Evolutionary conservation across 2,888 invertebrate species (phyloP).

Genomic region (Drosophila suboccidentalis): DNA sequence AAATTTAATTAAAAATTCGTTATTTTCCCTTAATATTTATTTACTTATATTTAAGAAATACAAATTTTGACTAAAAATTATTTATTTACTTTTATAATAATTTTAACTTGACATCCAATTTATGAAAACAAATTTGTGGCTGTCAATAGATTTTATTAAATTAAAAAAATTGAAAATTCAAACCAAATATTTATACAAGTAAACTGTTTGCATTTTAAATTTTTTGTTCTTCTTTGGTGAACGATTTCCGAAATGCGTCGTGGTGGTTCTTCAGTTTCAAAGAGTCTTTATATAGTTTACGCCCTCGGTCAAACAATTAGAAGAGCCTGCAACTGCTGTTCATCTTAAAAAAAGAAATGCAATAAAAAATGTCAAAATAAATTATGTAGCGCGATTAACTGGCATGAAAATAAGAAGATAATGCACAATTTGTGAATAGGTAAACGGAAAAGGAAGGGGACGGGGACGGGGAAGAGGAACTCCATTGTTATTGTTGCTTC

Average conservation of each 20-base stretch:
- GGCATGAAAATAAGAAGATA: slow-evolving; percentile 48
- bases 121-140: neutral
- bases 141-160: neutral
- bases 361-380: slow-evolving; percentile 50
- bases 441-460: slow-evolving; percentile 17
- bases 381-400: slow-evolving; percentile 56
- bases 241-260: neutral
- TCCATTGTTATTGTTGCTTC: slow-evolving; percentile 30
- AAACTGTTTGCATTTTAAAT: too few species aligned
- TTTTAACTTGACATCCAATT: neutral
- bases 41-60: neutral
- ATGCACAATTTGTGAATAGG: slow-evolving; percentile 52
- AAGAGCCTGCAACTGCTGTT: slow-evolving; percentile 1
- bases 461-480: slow-evolving; percentile 6
- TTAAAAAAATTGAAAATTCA: neutral
- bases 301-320: slow-evolving; percentile 1
- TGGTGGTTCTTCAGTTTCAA: neutral
- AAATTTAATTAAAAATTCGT: too few species aligned
- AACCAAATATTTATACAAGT: neutral
- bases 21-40: too few species aligned
- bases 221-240: neutral
- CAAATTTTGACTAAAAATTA: neutral
- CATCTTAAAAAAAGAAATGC: slow-evolving; percentile 3
- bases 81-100: neutral
- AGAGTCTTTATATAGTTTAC: slow-evolving; percentile 1